Percentiles rank a stretch among this genome's conserved stretches.
phyloP scores from a whole-genome alignment of 2,797 vertebrate species.

The Vipera ursinii region DNA sequence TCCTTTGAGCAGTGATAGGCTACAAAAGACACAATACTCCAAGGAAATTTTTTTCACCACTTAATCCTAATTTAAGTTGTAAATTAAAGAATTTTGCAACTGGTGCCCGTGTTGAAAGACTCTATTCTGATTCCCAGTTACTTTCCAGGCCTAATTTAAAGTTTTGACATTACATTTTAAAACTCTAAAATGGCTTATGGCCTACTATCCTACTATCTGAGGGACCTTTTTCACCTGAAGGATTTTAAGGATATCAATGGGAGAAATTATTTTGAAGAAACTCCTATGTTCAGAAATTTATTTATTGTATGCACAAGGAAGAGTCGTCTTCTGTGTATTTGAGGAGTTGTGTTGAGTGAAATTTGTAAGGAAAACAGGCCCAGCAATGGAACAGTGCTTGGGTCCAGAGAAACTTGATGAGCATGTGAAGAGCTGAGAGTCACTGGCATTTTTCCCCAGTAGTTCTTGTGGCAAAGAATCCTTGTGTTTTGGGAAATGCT shows the following conservation, averaged over 20 bases:
- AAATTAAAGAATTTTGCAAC: not conserved
- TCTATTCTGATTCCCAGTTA: not conserved
- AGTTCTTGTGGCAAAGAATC: not conserved
- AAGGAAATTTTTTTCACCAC: not conserved
- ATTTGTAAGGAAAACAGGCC: conserved; percentile 7
- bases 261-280: not conserved
- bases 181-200: not conserved
- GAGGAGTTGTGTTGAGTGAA: rapidly evolving
- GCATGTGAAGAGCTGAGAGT: not conserved
- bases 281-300: not conserved
- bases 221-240: not conserved
- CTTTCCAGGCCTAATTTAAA: not conserved
- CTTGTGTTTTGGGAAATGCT: not conserved
- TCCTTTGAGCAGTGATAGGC: not conserved
- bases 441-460: not conserved
- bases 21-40: not conserved
- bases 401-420: not conserved
- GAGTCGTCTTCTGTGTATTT: not conserved
- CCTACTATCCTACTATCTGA: not conserved
- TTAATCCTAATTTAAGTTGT: no score
- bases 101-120: not conserved
- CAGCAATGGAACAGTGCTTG: not conserved
- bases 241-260: not conserved
- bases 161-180: not conserved
- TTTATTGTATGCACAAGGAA: no score